Conservation (phyloP, 2,888 invertebrate species). For the Ormyrus labotus region DNA sequence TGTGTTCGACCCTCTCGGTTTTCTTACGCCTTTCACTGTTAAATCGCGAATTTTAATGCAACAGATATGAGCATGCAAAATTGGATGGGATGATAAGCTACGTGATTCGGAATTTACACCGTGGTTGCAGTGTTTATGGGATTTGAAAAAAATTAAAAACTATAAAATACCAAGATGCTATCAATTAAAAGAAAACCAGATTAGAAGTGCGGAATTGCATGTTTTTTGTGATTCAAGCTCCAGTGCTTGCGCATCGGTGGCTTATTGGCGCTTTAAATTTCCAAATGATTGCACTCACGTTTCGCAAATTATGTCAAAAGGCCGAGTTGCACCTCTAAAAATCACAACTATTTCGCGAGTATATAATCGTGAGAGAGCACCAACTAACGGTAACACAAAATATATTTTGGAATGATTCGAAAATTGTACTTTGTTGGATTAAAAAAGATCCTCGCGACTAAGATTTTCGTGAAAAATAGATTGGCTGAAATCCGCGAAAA, state of each 20-base stretch:
- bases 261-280: constrained; percentile 10
- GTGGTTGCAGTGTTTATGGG: constrained; percentile 7
- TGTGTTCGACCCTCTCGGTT: constrained; percentile 16
- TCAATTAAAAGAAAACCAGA: not conserved
- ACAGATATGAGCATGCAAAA: not conserved
- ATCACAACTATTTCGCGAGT: not conserved
- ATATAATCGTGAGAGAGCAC: constrained; percentile 1
- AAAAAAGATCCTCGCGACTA: too few species aligned
- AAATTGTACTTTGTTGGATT: not conserved
- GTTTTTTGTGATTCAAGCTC: constrained; percentile 19
- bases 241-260: constrained; percentile 3
- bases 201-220: not conserved
- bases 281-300: not conserved
- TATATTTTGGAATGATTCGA: constrained; percentile 27
- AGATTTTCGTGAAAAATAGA: too few species aligned
- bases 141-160: not conserved
- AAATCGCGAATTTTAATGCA: constrained; percentile 21
- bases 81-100: constrained; percentile 19
- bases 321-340: not conserved
- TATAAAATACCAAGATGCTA: constrained; percentile 13
- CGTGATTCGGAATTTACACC: not conserved
- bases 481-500: too few species aligned
- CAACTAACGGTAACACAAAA: not conserved
- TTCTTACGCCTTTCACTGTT: constrained; percentile 17
- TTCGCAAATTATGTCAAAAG: constrained; percentile 14